These are phyloP conservation scores for Ligdia adustata DNA, from an alignment of 2,888 invertebrate genomes.

Conservation along the genomic window DNA sequence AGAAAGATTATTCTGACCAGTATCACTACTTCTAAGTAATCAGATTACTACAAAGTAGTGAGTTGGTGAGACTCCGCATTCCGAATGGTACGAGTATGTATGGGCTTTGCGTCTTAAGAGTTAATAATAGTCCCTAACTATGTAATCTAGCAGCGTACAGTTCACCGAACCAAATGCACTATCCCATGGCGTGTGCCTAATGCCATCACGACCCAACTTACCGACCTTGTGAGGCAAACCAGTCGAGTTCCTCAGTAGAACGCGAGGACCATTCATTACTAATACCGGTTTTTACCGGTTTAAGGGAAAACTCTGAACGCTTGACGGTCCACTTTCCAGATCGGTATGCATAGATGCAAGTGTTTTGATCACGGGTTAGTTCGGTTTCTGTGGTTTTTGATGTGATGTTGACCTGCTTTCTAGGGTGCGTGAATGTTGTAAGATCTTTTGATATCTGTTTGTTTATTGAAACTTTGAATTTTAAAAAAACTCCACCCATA, in stretches of 20 bases:
- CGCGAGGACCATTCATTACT: conserved; percentile 32
- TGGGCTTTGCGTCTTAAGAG: background rate
- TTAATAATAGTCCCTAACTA: background rate
- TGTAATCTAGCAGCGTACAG: background rate
- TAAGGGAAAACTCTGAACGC: conserved; percentile 37
- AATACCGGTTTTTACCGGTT: conserved; percentile 31
- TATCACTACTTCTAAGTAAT: too few relatives aligned
- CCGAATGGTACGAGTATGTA: too few relatives aligned
- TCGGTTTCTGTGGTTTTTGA: conserved; percentile 10
- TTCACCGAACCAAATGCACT: conserved; percentile 3
- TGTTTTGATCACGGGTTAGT: conserved; percentile 7
- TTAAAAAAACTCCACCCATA: too few relatives aligned
- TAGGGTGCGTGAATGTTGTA: background rate
- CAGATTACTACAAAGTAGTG: too few relatives aligned
- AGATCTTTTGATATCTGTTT: too few relatives aligned
- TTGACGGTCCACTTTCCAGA: conserved; percentile 30
- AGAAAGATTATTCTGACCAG: too few relatives aligned
- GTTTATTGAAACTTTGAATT: too few relatives aligned
- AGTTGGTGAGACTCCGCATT: too few relatives aligned
- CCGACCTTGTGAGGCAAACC: conserved; percentile 60
- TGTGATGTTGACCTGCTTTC: conserved; percentile 6
- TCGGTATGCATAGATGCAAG: conserved; percentile 16
- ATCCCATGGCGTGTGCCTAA: conserved; percentile 15
- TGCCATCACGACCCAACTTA: conserved; percentile 46
- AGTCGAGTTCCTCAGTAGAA: conserved; percentile 30